These are phyloP conservation scores for Mamestra configurata DNA, from an alignment of 1,140 invertebrate genomes.

Conservation along the genomic window DNA sequence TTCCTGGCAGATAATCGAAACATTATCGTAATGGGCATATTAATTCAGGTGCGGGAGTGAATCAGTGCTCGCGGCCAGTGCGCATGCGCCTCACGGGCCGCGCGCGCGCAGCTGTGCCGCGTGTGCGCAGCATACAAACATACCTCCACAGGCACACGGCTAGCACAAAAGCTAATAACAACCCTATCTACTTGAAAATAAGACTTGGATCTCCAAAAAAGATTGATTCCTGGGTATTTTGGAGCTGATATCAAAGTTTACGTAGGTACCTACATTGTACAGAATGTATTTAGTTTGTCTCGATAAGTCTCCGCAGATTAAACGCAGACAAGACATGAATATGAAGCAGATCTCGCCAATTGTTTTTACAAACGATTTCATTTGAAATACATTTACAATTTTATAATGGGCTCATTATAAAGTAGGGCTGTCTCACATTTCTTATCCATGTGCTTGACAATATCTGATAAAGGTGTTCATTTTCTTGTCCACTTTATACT, in stretches of 20 bases:
- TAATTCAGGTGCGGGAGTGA: slow-evolving; percentile 46
- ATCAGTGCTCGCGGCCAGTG: slow-evolving; percentile 50
- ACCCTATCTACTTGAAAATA: neutral
- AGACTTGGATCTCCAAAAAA: too few species aligned
- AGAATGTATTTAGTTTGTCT: slow-evolving; percentile 40
- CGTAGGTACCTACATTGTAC: slow-evolving; percentile 3
- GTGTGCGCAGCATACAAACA: slow-evolving; percentile 69
- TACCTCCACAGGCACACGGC: neutral
- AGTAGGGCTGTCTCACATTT: neutral
- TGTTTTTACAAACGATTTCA: slow-evolving; percentile 55
- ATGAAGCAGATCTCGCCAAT: slow-evolving; percentile 53
- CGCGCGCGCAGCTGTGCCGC: slow-evolving; percentile 78
- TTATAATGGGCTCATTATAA: slow-evolving; percentile 30
- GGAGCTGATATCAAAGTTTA: neutral
- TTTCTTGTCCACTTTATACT: too few species aligned
- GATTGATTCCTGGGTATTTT: neutral
- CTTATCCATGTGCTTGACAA: too few species aligned
- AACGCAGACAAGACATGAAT: slow-evolving; percentile 66
- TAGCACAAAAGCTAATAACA: neutral
- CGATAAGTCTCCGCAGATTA: slow-evolving; percentile 58
- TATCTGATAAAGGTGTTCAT: too few species aligned
- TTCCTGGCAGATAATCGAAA: slow-evolving; percentile 42
- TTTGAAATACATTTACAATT: slow-evolving; percentile 41
- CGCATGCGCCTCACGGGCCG: slow-evolving; percentile 65
- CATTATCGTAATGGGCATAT: slow-evolving; percentile 36